Evolutionary conservation across 2,888 invertebrate genomes (phyloP).

Genomic region (Troides helena): DNA sequence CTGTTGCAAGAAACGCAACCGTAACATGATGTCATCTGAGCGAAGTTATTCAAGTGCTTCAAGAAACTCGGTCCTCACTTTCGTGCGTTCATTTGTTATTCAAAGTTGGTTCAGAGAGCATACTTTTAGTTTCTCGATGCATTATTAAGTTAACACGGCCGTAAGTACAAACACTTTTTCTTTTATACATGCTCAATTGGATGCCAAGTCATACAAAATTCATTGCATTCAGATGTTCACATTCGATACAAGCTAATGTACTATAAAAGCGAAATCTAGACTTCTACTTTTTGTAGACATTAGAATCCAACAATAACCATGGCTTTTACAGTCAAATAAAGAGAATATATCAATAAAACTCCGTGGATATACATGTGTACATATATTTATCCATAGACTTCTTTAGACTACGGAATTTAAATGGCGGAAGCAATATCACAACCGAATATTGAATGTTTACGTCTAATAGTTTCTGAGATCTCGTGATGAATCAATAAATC

Average conservation of each 20-base stretch:
- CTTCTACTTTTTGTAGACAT: background rate
- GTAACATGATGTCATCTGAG: constrained; percentile 30
- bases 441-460: too few species aligned
- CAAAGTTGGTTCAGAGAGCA: constrained; percentile 30
- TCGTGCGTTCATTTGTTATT: constrained; percentile 37
- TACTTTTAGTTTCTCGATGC: constrained; percentile 30
- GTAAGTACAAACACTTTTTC: constrained; percentile 22
- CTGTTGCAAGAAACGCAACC: constrained; percentile 1
- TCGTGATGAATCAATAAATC: too few species aligned
- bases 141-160: constrained; percentile 23
- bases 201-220: constrained; percentile 31
- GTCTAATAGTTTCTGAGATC: too few species aligned
- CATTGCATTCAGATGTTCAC: constrained; percentile 21
- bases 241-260: constrained; percentile 19
- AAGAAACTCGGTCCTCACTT: constrained; percentile 33
- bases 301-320: too few species aligned
- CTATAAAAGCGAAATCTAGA: background rate
- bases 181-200: constrained; percentile 21
- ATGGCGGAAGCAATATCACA: too few species aligned
- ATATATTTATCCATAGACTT: constrained; percentile 9
- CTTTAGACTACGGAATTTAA: too few species aligned
- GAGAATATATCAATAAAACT: too few species aligned
- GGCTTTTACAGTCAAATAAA: too few species aligned
- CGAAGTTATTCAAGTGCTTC: constrained; percentile 27
- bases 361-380: background rate